These are phyloP conservation scores for Agonopterix subpropinquella DNA, from an alignment of 2,888 invertebrate species.

Conservation along the genomic window DNA sequence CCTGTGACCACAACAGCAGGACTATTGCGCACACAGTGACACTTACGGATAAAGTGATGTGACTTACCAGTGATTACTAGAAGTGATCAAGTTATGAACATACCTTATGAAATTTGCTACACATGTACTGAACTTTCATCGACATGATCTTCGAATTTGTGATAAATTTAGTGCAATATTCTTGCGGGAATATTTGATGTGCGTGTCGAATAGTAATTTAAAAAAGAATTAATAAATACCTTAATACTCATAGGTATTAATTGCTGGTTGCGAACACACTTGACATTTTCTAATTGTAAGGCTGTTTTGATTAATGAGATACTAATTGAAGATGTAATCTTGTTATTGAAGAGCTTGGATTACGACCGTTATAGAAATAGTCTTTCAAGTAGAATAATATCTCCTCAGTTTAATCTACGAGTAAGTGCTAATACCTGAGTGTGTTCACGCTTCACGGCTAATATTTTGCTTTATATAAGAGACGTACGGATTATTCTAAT, in stretches of 20 bases:
- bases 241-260: constrained; percentile 34
- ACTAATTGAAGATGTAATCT: constrained; percentile 4
- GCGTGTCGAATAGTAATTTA: not conserved
- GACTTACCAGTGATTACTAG: constrained; percentile 12
- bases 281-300: constrained; percentile 24
- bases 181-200: constrained; percentile 31
- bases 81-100: constrained; percentile 2
- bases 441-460: constrained; percentile 42
- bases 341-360: not conserved
- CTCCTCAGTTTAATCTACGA: constrained; percentile 19
- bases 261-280: constrained; percentile 29
- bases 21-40: constrained; percentile 46
- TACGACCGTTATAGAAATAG: constrained; percentile 20
- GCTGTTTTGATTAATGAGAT: constrained; percentile 25
- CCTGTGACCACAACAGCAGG: constrained; percentile 62
- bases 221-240: constrained; percentile 9
- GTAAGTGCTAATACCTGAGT: constrained; percentile 30
- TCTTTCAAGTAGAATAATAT: constrained; percentile 22
- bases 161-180: constrained; percentile 60
- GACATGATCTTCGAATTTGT: constrained; percentile 36
- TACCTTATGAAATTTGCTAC: not conserved
- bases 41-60: constrained; percentile 26
- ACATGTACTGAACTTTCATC: constrained; percentile 15
- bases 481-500: constrained; percentile 35
- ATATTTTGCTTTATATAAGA: constrained; percentile 3